These are phyloP conservation scores for Heliconius eleuchia DNA, from an alignment of 1,140 invertebrate genomes.

Conservation along the genomic window DNA sequence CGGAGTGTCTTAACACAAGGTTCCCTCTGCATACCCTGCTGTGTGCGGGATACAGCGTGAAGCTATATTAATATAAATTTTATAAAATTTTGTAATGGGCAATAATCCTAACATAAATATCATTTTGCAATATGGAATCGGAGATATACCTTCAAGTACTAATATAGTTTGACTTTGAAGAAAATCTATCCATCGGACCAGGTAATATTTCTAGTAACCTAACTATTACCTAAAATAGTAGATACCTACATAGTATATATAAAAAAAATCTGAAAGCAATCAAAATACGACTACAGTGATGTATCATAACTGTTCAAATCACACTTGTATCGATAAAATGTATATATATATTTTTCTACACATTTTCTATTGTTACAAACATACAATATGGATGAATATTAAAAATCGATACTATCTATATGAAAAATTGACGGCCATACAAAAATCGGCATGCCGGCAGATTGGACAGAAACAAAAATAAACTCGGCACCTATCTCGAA, in stretches of 20 bases:
- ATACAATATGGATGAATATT: conserved; percentile 56
- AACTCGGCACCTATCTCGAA: conserved; percentile 43
- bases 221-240: too few species aligned
- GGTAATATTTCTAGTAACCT: too few species aligned
- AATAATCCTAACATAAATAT: too few species aligned
- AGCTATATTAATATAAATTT: too few species aligned
- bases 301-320: not conserved
- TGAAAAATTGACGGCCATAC: conserved; percentile 63
- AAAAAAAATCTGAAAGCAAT: not conserved
- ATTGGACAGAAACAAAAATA: conserved; percentile 45
- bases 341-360: not conserved
- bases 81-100: too few species aligned
- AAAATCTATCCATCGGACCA: too few species aligned
- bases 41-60: too few species aligned
- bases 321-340: not conserved
- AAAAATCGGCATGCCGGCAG: conserved; percentile 61
- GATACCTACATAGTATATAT: not conserved
- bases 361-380: conserved; percentile 35
- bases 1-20: too few species aligned
- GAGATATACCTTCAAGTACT: too few species aligned
- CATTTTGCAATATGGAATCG: too few species aligned
- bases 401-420: conserved; percentile 61
- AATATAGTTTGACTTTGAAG: too few species aligned
- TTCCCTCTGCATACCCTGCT: too few species aligned
- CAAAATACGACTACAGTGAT: not conserved